phyloP scores from a whole-genome alignment of 2,113 vertebrate genomes.

The Chloropsis cyanopogon region DNA sequence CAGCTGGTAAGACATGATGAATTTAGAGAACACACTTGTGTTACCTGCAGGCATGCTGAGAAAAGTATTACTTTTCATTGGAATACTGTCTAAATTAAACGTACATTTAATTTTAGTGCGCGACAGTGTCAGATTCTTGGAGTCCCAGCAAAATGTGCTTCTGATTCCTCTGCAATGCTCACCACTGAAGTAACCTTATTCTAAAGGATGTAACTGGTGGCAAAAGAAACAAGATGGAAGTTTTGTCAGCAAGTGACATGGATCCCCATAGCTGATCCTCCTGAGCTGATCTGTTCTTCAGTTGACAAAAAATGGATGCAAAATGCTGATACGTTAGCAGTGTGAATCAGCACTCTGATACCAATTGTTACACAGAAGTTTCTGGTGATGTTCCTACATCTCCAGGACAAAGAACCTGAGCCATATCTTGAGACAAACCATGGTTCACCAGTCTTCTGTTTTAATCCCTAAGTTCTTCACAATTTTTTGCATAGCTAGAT shows the following conservation, averaged over 20 bases:
- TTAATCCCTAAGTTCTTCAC: neutral
- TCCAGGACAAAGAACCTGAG: neutral
- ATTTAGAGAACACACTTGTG: neutral
- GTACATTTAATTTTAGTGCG: constrained; percentile 76
- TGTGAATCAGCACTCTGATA: neutral
- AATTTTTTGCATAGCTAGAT: neutral
- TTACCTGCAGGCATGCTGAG: neutral
- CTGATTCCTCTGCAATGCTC: constrained; percentile 83
- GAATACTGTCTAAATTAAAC: neutral
- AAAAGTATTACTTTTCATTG: neutral
- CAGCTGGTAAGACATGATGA: constrained; percentile 81
- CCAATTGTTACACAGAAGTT: neutral
- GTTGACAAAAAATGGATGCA: neutral
- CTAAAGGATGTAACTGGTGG: neutral
- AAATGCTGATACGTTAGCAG: neutral
- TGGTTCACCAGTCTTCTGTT: neutral
- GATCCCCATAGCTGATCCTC: neutral
- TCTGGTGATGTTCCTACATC: neutral
- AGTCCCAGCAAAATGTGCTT: constrained; percentile 82
- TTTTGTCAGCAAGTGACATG: neutral
- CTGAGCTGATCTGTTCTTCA: neutral
- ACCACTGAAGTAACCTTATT: constrained; percentile 76
- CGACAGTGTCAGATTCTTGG: constrained; percentile 79
- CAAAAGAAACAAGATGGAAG: neutral
- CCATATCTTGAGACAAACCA: rapidly evolving